Percentiles rank a stretch among this genome's conserved stretches.
These are phyloP conservation scores for Phrynocephalus guinanensis DNA, from an alignment of 2,797 vertebrate species.

Conservation along the genomic window DNA sequence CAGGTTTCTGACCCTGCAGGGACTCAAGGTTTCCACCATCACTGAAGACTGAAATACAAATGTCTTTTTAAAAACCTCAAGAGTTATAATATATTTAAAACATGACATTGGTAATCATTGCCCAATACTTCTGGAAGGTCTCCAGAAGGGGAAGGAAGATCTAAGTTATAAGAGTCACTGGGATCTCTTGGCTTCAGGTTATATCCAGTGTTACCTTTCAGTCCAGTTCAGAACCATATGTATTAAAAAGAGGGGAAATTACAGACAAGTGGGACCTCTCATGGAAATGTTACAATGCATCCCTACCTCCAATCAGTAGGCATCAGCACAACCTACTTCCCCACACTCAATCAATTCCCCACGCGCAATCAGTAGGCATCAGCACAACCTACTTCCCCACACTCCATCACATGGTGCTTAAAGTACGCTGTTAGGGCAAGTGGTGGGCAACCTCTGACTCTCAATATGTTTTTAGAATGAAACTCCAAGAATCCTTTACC, in stretches of 20 bases:
- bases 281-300: too few relatives aligned
- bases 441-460: too few relatives aligned
- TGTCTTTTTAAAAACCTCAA: too few relatives aligned
- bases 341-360: not conserved
- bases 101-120: not conserved
- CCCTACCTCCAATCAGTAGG: not conserved
- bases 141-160: not conserved
- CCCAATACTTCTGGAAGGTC: not conserved
- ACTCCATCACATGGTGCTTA: not conserved
- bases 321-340: not conserved
- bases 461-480: not conserved
- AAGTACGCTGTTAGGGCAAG: not conserved
- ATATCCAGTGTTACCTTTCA: too few relatives aligned
- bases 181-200: not conserved
- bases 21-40: too few relatives aligned
- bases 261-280: not conserved
- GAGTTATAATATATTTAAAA: too few relatives aligned
- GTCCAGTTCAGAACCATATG: not conserved
- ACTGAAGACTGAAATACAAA: too few relatives aligned
- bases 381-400: not conserved
- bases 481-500: too few relatives aligned
- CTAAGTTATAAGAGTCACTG: not conserved
- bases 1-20: too few relatives aligned
- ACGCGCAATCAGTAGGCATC: too few relatives aligned
- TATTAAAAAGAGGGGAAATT: not conserved